phyloP scores from a whole-genome alignment of 2,888 invertebrate genomes.

The Agrenia bidenticulata region DNA sequence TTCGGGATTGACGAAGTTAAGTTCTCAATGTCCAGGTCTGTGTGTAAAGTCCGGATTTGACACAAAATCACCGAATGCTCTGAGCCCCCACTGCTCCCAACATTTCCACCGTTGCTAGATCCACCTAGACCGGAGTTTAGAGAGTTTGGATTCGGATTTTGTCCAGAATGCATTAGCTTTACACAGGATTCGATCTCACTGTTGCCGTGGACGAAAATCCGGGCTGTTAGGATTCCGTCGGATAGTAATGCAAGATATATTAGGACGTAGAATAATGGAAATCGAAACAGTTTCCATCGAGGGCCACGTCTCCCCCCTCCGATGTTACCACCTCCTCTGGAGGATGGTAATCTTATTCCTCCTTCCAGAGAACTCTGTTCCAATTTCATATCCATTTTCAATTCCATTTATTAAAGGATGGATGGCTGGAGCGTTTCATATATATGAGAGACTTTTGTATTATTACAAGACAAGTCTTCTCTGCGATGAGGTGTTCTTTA shows the following conservation, averaged over 20 bases:
- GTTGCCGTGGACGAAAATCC: slow-evolving; percentile 28
- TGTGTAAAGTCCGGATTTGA: slow-evolving; percentile 49
- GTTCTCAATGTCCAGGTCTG: slow-evolving; percentile 50
- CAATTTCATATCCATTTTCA: slow-evolving; percentile 16
- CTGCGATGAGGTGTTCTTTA: background rate
- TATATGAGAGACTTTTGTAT: slow-evolving; percentile 5
- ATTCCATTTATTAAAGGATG: slow-evolving; percentile 6
- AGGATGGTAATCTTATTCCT: slow-evolving; percentile 7
- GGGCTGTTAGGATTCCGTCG: background rate
- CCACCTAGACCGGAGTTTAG: slow-evolving; percentile 8
- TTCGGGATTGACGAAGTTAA: slow-evolving; percentile 41
- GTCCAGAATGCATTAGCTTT: slow-evolving; percentile 35
- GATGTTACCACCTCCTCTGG: background rate
- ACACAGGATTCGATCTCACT: slow-evolving; percentile 46
- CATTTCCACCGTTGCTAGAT: slow-evolving; percentile 17
- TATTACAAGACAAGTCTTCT: background rate
- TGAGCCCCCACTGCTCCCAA: slow-evolving; percentile 12
- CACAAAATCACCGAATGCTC: slow-evolving; percentile 43
- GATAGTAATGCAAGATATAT: background rate
- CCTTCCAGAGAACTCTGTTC: slow-evolving; percentile 9
- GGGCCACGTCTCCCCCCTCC: background rate
- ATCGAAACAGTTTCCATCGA: slow-evolving; percentile 24
- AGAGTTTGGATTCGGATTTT: slow-evolving; percentile 20
- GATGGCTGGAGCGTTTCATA: slow-evolving; percentile 4
- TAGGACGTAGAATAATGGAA: slow-evolving; percentile 3